Conservation (phyloP, 2,888 invertebrate genomes). For the Sthenelais limicola region DNA sequence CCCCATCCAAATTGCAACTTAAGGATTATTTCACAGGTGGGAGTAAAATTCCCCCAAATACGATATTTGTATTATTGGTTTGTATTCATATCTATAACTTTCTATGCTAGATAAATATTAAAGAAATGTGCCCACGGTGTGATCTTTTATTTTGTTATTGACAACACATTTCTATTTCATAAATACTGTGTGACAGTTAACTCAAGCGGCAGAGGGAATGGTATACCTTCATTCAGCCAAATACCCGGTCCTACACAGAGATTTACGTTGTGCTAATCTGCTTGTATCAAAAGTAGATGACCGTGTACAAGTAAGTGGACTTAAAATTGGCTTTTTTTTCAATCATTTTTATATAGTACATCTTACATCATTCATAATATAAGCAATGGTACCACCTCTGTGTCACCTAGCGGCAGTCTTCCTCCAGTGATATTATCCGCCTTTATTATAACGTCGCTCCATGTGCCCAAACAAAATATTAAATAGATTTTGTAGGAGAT, state of each 20-base stretch:
- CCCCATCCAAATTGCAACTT: not conserved
- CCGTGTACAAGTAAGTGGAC: conserved; percentile 59
- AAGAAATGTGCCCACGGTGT: not conserved
- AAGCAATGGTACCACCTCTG: no score
- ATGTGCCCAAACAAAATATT: no score
- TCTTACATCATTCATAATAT: no score
- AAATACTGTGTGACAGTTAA: conserved; percentile 59
- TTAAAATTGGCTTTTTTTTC: not conserved
- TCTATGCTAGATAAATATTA: not conserved
- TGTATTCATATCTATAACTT: not conserved
- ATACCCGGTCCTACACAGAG: conserved; percentile 67
- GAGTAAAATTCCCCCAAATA: not conserved
- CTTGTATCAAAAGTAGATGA: conserved; percentile 56
- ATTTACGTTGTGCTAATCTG: conserved; percentile 67
- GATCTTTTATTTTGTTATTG: not conserved
- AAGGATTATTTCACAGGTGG: not conserved
- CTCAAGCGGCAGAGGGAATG: conserved; percentile 68
- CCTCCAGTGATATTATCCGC: no score
- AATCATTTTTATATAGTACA: no score
- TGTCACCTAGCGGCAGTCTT: no score
- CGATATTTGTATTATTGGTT: not conserved
- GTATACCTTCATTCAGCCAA: conserved; percentile 67
- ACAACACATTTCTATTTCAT: no score
- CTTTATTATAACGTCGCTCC: no score
- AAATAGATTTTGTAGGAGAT: no score